Evolutionary conservation across 2,888 invertebrate genomes (phyloP).

Genomic region (Nomada hirtipes): DNA sequence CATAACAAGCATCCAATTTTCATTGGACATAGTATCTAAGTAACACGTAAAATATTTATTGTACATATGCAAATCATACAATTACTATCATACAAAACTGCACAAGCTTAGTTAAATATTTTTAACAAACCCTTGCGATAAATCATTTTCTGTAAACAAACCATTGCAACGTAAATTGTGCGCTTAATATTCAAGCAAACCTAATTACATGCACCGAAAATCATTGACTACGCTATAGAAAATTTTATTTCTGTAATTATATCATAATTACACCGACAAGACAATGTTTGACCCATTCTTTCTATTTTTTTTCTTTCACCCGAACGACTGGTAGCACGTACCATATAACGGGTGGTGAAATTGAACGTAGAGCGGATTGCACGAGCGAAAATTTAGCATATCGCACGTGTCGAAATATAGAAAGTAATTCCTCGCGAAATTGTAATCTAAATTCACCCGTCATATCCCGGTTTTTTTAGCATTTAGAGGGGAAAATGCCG

Average conservation of each 20-base stretch:
- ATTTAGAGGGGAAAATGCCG: background rate
- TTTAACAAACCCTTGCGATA: too few relatives aligned
- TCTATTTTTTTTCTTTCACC: background rate
- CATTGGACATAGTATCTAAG: too few relatives aligned
- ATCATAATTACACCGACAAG: background rate
- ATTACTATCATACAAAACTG: too few relatives aligned
- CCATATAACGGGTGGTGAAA: background rate
- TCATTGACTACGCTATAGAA: background rate
- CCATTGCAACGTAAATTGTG: too few relatives aligned
- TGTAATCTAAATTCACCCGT: background rate
- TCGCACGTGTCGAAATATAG: constrained; percentile 30
- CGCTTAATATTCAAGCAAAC: too few relatives aligned
- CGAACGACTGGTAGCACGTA: background rate
- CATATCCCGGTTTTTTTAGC: background rate
- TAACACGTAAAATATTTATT: too few relatives aligned
- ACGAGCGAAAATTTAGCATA: constrained; percentile 9
- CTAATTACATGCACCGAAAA: background rate
- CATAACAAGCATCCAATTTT: too few relatives aligned
- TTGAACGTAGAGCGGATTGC: background rate
- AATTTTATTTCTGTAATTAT: too few relatives aligned
- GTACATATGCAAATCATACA: too few relatives aligned
- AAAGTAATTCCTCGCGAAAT: constrained; percentile 30
- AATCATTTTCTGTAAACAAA: too few relatives aligned
- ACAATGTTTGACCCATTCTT: background rate
- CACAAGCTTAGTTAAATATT: too few relatives aligned